Conservation (phyloP, 2,888 invertebrate species). For the Oscheius onirici region DNA sequence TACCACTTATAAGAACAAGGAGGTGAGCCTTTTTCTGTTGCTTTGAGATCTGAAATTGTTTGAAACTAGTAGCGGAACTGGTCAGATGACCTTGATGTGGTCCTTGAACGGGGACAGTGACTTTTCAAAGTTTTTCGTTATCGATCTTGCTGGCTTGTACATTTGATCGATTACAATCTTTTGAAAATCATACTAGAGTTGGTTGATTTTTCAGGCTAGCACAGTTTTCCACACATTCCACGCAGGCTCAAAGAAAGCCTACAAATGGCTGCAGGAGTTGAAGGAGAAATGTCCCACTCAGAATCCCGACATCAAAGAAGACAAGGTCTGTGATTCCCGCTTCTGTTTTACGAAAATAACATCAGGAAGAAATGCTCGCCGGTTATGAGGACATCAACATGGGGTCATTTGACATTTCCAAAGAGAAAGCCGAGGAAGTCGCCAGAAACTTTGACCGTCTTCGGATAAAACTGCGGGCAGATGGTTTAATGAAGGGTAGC, state of each 20-base stretch:
- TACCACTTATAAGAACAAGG: constrained; percentile 66
- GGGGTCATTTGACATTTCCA: constrained; percentile 59
- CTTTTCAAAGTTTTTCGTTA: no score
- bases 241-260: constrained; percentile 63
- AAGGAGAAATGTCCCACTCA: constrained; percentile 56
- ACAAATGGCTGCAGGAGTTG: constrained; percentile 60
- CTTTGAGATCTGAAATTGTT: background rate
- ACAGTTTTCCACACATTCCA: constrained; percentile 71
- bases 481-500: constrained; percentile 61
- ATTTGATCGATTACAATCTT: no score
- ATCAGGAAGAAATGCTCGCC: constrained; percentile 52
- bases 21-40: constrained; percentile 35
- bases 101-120: no score
- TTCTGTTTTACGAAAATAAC: no score
- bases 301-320: constrained; percentile 35
- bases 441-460: constrained; percentile 62
- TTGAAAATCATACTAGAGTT: no score
- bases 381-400: constrained; percentile 67
- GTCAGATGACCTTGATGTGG: no score
- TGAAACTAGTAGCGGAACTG: background rate
- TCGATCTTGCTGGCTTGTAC: no score
- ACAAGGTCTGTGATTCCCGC: no score
- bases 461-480: constrained; percentile 51
- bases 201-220: constrained; percentile 56
- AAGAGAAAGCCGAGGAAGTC: constrained; percentile 56